phyloP scores from a whole-genome alignment of 2,888 invertebrate species.

The Hypsopygia costalis region DNA sequence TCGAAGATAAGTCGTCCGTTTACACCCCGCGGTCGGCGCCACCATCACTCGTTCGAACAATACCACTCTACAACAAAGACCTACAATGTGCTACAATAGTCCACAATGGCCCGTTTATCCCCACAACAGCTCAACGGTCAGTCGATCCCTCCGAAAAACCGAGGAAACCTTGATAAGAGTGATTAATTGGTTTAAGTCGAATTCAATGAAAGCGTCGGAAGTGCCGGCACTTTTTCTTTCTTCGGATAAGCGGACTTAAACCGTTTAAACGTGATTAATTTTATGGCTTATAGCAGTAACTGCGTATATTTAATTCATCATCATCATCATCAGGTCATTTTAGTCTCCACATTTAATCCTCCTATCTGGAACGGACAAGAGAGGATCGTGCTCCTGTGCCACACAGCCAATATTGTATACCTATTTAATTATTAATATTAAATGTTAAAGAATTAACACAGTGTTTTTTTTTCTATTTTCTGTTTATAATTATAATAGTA shows the following conservation, averaged over 20 bases:
- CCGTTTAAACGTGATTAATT: conserved; percentile 31
- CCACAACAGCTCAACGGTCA: conserved; percentile 61
- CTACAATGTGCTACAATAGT: conserved; percentile 34
- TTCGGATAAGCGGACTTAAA: conserved; percentile 44
- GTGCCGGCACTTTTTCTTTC: conserved; percentile 41
- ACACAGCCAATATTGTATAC: no score
- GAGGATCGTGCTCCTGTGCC: no score
- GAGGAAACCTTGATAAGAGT: conserved; percentile 72
- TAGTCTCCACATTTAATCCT: no score
- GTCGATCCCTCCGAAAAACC: conserved; percentile 62
- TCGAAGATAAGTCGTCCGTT: conserved; percentile 69
- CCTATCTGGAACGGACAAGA: no score
- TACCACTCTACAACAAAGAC: conserved; percentile 45
- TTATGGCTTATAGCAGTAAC: no score
- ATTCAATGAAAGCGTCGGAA: conserved; percentile 69
- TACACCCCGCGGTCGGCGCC: conserved; percentile 45
- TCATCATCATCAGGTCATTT: no score
- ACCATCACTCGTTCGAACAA: conserved; percentile 69
- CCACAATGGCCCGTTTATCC: conserved; percentile 54
- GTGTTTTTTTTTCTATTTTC: no score
- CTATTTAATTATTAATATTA: no score
- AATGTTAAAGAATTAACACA: no score
- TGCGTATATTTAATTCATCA: no score
- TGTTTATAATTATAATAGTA: no score
- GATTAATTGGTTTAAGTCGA: conserved; percentile 76